Evolutionary conservation across 2,888 invertebrate genomes (phyloP).

Genomic region (Thyatira batis): DNA sequence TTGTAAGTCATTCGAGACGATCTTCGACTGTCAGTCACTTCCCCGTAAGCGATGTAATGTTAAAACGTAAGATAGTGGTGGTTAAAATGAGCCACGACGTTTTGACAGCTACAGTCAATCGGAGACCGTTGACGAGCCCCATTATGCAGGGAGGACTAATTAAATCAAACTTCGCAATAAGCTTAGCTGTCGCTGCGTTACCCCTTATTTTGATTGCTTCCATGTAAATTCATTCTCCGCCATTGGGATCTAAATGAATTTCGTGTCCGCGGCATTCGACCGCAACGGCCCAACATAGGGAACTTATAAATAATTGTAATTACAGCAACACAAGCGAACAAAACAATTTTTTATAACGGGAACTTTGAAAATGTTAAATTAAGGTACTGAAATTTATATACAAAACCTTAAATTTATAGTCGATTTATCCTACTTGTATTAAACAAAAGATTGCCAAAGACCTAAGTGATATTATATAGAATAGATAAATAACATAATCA

Average conservation of each 20-base stretch:
- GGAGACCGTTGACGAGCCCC: conserved; percentile 45
- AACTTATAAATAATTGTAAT: conserved; percentile 67
- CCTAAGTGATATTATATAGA: too few species aligned
- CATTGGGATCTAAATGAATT: conserved; percentile 67
- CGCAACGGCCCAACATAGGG: conserved; percentile 53
- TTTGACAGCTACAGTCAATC: conserved; percentile 31
- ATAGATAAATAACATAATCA: too few species aligned
- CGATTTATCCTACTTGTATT: conserved; percentile 14
- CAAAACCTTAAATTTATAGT: conserved; percentile 40
- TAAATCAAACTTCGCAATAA: conserved; percentile 63
- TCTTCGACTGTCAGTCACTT: not conserved
- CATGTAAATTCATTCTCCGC: conserved; percentile 65
- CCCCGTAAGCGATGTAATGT: not conserved
- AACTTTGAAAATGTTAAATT: conserved; percentile 56
- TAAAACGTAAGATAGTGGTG: not conserved
- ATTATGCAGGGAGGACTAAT: conserved; percentile 59
- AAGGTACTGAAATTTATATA: conserved; percentile 49
- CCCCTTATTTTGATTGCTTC: conserved; percentile 70
- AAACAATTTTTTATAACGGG: conserved; percentile 60
- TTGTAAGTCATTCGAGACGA: not conserved
- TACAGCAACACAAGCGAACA: conserved; percentile 46
- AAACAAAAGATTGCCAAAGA: conserved; percentile 6
- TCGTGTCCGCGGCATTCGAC: conserved; percentile 55
- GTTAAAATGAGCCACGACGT: conserved; percentile 19
- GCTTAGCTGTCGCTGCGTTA: conserved; percentile 38